Base-by-base conservation (phyloP, 2,797 vertebrate genomes). In the Synanceia verrucosa region DNA sequence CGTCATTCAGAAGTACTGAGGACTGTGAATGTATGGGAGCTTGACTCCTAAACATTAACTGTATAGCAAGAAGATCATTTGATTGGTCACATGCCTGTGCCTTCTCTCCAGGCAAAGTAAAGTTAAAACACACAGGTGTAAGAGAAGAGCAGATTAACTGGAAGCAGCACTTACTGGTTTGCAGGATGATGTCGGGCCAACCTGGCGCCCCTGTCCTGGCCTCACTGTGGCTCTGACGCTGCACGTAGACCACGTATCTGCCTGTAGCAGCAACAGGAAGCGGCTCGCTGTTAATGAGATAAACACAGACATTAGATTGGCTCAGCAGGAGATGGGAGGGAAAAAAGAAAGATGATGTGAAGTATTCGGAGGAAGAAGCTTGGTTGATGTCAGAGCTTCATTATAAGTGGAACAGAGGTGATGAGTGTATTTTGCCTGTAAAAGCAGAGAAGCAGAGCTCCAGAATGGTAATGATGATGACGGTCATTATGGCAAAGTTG, bases 291-390 rank as follows among this genome's bases (percentile, higher is more conserved):
- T 88, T 94, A 92, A 93, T 93, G 88, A 93, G 91, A 92, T 92
- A 92, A 92, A 94, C 86, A 90, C 90, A 90, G 87, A 90, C 90
- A 86, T 91, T 89, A 93, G 78, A 86, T 78, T 73, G 79, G 77
- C 86, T 83, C 88, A 78, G 89, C 81, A 18, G 77, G 85, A 73
- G 80, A 82, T 76, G 41, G 0, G 48, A 84, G 78, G 65, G 47
- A 66, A 62, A 36, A 51, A 70, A 50, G 72, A 31, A 63, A 55
- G 58, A 64, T 4, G 60, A 82, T 59, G 65, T 29, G 64, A 47
- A 44, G 81, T 78, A 84, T 84, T 83, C 34, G 82, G 46, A 65
- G 53, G 41, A 61, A 77, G n/a, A 73, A 63, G 68, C 33, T 69
- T 2, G 33, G 71, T 59, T 86, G 77, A 78, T 79, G 81, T 78